These are phyloP conservation scores for Volucella inanis DNA, from an alignment of 2,888 invertebrate species.

Conservation along the genomic window DNA sequence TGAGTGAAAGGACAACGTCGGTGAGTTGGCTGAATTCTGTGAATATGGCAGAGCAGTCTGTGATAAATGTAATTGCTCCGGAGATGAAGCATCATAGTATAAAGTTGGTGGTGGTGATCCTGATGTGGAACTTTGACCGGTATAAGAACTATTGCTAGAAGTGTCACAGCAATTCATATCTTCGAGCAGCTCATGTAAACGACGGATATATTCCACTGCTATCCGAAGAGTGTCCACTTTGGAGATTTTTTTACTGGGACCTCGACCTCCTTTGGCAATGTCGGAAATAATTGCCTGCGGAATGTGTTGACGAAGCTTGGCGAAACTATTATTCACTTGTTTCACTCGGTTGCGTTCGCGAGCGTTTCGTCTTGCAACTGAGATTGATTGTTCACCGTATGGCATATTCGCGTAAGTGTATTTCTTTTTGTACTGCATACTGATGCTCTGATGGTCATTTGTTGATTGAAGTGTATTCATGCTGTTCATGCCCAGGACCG, in stretches of 20 bases:
- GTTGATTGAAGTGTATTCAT: constrained; percentile 65
- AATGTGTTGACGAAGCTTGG: constrained; percentile 94
- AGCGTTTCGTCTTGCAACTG: constrained; percentile 95
- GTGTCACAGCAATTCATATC: constrained; percentile 78
- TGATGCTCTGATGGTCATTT: constrained; percentile 38
- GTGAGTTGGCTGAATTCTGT: constrained; percentile 78
- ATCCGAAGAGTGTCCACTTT: constrained; percentile 94
- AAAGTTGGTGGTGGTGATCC: constrained; percentile 75
- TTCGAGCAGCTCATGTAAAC: constrained; percentile 89
- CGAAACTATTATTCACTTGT: constrained; percentile 97
- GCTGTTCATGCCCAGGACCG: constrained; percentile 74
- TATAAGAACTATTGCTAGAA: constrained; percentile 58
- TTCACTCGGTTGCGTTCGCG: constrained; percentile 97
- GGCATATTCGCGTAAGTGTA: constrained; percentile 88
- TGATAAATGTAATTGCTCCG: constrained; percentile 81
- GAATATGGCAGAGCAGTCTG: constrained; percentile 76
- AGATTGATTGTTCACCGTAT: constrained; percentile 90
- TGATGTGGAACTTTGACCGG: constrained; percentile 70
- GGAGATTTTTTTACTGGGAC: constrained; percentile 91
- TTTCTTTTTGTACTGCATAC: constrained; percentile 86
- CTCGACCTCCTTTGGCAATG: constrained; percentile 87
- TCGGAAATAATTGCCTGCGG: constrained; percentile 91
- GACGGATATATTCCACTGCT: constrained; percentile 95
- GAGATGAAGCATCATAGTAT: constrained; percentile 80
- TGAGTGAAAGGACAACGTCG: constrained; percentile 80